Evolutionary conservation across 2,888 invertebrate genomes (phyloP).

Genomic region (Electrophaes corylata): DNA sequence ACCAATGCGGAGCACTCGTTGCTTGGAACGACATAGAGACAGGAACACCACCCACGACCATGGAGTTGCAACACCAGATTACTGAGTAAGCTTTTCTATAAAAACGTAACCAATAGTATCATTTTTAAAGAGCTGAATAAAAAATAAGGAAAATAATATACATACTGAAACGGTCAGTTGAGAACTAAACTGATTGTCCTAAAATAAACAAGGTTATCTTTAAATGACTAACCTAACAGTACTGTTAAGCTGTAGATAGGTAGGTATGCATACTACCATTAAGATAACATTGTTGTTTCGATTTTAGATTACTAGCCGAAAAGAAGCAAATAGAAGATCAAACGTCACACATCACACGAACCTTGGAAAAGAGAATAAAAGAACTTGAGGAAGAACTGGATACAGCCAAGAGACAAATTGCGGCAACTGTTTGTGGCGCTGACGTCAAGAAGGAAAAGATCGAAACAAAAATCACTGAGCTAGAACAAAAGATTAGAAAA

Average conservation of each 20-base stretch:
- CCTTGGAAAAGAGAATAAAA: conserved; percentile 56
- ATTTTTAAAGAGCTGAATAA: neutral
- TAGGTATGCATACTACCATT: too few relatives aligned
- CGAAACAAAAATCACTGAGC: conserved; percentile 57
- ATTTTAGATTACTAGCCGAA: conserved; percentile 65
- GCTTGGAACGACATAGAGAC: conserved; percentile 45
- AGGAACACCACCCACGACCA: conserved; percentile 32
- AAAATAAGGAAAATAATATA: too few relatives aligned
- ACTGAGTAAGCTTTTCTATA: conserved; percentile 49
- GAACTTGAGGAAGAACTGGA: conserved; percentile 65
- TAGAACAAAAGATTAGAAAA: conserved; percentile 57
- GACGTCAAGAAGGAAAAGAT: conserved; percentile 61
- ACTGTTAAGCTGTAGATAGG: neutral
- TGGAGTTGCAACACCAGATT: conserved; percentile 57
- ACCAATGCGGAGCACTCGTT: conserved; percentile 47
- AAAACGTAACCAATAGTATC: neutral
- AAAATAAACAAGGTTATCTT: neutral
- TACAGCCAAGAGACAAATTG: conserved; percentile 58
- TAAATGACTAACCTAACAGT: neutral
- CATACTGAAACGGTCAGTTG: too few relatives aligned
- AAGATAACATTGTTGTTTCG: neutral
- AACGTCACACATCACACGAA: conserved; percentile 47
- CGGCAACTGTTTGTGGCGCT: conserved; percentile 54
- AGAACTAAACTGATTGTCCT: neutral
- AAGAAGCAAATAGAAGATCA: conserved; percentile 61